Conservation (phyloP, 2,113 vertebrate species). For the Tauraco erythrolophus region DNA sequence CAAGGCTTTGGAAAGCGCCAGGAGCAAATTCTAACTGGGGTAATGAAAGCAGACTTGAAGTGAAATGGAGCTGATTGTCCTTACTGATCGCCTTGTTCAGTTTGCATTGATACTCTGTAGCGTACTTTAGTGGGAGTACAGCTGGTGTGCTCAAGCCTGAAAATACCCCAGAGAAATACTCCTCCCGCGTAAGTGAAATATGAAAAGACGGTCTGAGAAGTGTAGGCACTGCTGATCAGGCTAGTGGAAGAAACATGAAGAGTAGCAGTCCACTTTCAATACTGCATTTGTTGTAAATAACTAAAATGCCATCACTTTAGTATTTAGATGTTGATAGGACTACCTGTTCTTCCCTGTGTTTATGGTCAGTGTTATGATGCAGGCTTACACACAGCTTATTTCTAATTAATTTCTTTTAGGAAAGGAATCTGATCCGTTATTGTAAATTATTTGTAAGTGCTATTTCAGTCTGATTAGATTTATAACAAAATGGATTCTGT, state of each 20-base stretch:
- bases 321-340: background rate
- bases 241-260: background rate
- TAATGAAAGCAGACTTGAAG: background rate
- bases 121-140: accelerated
- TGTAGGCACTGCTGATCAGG: background rate
- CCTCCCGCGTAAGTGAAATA: background rate
- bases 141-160: background rate
- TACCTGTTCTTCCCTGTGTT: background rate
- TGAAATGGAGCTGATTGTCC: background rate
- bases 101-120: background rate
- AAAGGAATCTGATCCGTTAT: background rate
- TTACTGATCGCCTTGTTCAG: background rate
- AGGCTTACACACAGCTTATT: background rate
- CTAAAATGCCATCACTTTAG: background rate
- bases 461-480: background rate
- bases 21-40: background rate
- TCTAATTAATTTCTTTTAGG: background rate
- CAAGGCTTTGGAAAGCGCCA: background rate
- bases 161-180: background rate
- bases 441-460: background rate
- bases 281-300: background rate
- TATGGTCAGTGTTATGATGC: background rate
- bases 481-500: background rate
- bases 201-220: background rate
- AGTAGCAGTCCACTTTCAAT: background rate